phyloP scores from a whole-genome alignment of 2,113 vertebrate species.

The Connochaetes taurinus region DNA sequence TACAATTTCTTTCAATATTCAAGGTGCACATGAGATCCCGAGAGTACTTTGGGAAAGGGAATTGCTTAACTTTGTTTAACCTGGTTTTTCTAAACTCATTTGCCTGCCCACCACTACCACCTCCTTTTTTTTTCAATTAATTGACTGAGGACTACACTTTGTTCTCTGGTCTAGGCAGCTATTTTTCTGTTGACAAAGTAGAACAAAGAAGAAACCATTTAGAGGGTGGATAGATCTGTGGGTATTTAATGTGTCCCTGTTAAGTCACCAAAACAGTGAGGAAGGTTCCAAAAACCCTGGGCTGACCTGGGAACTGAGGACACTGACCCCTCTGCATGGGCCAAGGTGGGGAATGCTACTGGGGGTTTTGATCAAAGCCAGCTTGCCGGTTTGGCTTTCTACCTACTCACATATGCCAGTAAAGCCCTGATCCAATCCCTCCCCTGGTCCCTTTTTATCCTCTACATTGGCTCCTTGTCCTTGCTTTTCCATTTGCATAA shows the following conservation, averaged over 20 bases:
- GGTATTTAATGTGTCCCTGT: background rate
- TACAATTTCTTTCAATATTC: background rate
- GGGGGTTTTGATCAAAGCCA: slow-evolving; percentile 45
- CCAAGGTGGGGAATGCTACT: background rate
- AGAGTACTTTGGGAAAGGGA: background rate
- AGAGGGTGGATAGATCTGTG: background rate
- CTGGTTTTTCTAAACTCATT: background rate
- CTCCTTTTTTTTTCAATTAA: background rate
- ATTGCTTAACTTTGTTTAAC: background rate
- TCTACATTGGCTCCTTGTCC: slow-evolving; percentile 18
- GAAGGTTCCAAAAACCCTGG: slow-evolving; percentile 15
- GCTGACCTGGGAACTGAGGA: slow-evolving; percentile 22
- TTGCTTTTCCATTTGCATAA: slow-evolving; percentile 60
- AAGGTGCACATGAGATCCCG: too few species aligned
- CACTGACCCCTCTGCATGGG: background rate
- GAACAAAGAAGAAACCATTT: background rate
- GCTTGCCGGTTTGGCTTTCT: slow-evolving; percentile 40
- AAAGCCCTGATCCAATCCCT: background rate
- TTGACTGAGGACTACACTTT: background rate
- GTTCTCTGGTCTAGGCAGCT: background rate
- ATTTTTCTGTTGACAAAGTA: slow-evolving; percentile 21
- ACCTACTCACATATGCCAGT: background rate
- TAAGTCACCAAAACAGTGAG: background rate
- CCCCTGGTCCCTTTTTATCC: background rate
- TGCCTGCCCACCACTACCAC: background rate